A percentile compares a stretch with the other conserved stretches of the same genome.
Evolutionary conservation across 2,888 invertebrate species (phyloP).

Genomic region (Octonoba sinensis): DNA sequence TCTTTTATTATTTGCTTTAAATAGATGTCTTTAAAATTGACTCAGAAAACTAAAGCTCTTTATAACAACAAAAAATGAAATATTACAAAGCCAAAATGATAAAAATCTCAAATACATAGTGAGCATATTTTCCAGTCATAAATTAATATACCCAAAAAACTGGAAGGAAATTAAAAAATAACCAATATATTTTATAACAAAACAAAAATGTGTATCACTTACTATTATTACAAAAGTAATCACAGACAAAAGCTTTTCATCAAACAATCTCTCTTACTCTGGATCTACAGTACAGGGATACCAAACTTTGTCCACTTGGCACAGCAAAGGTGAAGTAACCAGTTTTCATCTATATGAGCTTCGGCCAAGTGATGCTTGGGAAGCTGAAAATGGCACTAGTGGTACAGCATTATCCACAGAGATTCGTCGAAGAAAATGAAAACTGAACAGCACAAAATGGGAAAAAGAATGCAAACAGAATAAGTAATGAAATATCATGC

Average conservation of each 20-base stretch:
- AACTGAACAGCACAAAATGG: slow-evolving; percentile 55
- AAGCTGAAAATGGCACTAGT: slow-evolving; percentile 65
- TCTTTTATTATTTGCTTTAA: no score
- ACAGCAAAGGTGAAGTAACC: slow-evolving; percentile 32
- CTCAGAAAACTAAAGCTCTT: no score
- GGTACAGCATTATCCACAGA: slow-evolving; percentile 54
- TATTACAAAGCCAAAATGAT: no score
- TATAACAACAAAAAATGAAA: no score
- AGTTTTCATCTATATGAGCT: slow-evolving; percentile 46
- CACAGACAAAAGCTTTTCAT: slow-evolving; percentile 30
- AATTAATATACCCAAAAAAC: no score
- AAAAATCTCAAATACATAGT: no score
- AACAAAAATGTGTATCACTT: neutral
- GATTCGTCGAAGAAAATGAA: slow-evolving; percentile 62
- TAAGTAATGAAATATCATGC: slow-evolving; percentile 48
- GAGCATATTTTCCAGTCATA: no score
- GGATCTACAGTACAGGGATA: neutral
- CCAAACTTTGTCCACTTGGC: slow-evolving; percentile 14
- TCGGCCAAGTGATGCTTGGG: slow-evolving; percentile 62
- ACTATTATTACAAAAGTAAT: slow-evolving; percentile 35
- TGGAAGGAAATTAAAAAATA: no score
- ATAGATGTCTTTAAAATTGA: no score
- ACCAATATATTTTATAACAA: no score
- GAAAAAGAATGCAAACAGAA: slow-evolving; percentile 33
- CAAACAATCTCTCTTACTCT: neutral